Conservation (phyloP, 2,113 vertebrate genomes). For the Triplophysa siluroides region DNA sequence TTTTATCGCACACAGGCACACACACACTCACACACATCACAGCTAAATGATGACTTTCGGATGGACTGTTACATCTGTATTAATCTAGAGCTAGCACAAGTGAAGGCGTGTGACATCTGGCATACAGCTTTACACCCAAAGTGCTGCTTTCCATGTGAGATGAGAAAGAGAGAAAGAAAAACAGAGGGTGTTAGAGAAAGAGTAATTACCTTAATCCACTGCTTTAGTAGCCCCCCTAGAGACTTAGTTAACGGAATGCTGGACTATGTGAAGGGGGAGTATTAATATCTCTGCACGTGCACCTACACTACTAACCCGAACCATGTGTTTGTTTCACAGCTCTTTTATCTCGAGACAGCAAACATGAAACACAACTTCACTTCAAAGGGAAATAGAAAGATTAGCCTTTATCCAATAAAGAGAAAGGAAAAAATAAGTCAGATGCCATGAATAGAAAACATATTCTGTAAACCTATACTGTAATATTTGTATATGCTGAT, state of each 20-base stretch:
- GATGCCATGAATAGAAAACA: not conserved
- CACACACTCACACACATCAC: not conserved
- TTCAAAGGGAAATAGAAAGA: not conserved
- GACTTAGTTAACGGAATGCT: conserved; percentile 10
- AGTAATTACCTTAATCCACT: conserved; percentile 16
- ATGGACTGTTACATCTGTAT: not conserved
- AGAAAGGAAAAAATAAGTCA: not conserved
- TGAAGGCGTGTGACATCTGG: conserved; percentile 14
- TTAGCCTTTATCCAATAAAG: not conserved
- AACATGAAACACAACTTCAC: not conserved
- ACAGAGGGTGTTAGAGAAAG: conserved; percentile 21
- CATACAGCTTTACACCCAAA: not conserved
- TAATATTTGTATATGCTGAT: not conserved
- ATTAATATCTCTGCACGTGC: conserved; percentile 23
- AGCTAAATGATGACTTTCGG: conserved; percentile 1
- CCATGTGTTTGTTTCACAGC: not conserved
- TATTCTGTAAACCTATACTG: not conserved
- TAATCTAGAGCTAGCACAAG: conserved; percentile 8
- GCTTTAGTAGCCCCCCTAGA: conserved; percentile 27
- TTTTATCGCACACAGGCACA: not conserved
- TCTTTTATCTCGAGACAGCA: conserved; percentile 15
- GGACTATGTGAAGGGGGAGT: conserved; percentile 21
- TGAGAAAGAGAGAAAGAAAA: not conserved
- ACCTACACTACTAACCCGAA: conserved; percentile 6
- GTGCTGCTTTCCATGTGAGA: not conserved